A percentile compares a stretch with the other conserved stretches of the same genome.
These are phyloP conservation scores for Embiotoca jacksoni DNA, from an alignment of 2,113 vertebrate species.

Conservation along the genomic window DNA sequence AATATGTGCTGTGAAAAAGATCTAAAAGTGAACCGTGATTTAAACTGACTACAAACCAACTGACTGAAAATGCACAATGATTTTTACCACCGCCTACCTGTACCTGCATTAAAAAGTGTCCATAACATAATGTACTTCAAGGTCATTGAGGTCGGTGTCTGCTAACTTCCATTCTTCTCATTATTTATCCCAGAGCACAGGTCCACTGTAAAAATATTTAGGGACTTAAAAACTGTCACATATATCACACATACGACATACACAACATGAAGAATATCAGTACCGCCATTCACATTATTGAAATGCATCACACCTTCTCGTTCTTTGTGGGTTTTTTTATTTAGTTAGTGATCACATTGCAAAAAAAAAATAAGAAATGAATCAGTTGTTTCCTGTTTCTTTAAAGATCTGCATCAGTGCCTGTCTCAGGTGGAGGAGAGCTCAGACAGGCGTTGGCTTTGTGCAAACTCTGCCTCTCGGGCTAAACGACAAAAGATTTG, in stretches of 20 bases:
- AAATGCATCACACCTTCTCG: background rate
- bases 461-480: background rate
- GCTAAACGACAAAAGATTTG: background rate
- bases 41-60: background rate
- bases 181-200: background rate
- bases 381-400: background rate
- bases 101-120: background rate
- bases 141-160: background rate
- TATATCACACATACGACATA: background rate
- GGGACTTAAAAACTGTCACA: background rate
- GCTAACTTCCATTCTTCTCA: background rate
- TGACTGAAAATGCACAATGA: too few species aligned
- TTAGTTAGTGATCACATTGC: background rate
- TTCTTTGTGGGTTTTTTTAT: background rate
- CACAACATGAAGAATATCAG: background rate
- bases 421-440: conserved; percentile 12
- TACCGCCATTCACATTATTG: background rate
- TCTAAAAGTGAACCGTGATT: background rate
- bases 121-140: background rate
- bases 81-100: background rate
- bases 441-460: background rate
- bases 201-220: background rate
- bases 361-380: background rate
- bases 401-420: conserved; percentile 1
- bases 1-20: background rate